Percentiles rank a stretch among this genome's conserved stretches.
Evolutionary conservation across 2,888 invertebrate genomes (phyloP).

Genomic region (Molanna angustata): DNA sequence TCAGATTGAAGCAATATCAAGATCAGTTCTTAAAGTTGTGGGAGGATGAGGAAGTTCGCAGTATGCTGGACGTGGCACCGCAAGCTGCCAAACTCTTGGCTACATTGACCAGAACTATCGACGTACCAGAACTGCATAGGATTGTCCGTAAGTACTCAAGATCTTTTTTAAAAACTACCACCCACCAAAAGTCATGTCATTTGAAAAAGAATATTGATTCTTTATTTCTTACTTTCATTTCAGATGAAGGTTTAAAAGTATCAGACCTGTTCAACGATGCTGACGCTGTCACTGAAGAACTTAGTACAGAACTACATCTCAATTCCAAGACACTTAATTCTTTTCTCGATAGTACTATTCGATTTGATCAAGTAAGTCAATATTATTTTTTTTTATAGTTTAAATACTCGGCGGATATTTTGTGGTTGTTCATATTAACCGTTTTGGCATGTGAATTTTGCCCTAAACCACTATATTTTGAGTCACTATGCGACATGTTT

Average conservation of each 20-base stretch:
- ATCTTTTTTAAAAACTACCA: no score
- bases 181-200: background rate
- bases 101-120: constrained; percentile 53
- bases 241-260: constrained; percentile 54
- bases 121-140: constrained; percentile 51
- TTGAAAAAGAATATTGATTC: background rate
- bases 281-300: constrained; percentile 42
- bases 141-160: constrained; percentile 50
- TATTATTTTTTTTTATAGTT: background rate
- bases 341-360: constrained; percentile 49
- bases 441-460: no score
- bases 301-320: constrained; percentile 43
- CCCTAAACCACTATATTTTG: no score
- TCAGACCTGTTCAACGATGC: constrained; percentile 52
- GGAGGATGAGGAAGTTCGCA: constrained; percentile 48
- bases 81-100: constrained; percentile 53
- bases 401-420: background rate
- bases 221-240: constrained; percentile 31
- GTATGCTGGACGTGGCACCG: constrained; percentile 48
- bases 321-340: constrained; percentile 43
- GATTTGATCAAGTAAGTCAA: constrained; percentile 53
- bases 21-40: constrained; percentile 49
- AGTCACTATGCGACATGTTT: no score
- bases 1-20: constrained; percentile 42
- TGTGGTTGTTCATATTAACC: background rate